Evolutionary conservation across 2,797 vertebrate species (phyloP), one percentile per base, ranked within the genome.

Genomic region (Diceros bicornis): DNA sequence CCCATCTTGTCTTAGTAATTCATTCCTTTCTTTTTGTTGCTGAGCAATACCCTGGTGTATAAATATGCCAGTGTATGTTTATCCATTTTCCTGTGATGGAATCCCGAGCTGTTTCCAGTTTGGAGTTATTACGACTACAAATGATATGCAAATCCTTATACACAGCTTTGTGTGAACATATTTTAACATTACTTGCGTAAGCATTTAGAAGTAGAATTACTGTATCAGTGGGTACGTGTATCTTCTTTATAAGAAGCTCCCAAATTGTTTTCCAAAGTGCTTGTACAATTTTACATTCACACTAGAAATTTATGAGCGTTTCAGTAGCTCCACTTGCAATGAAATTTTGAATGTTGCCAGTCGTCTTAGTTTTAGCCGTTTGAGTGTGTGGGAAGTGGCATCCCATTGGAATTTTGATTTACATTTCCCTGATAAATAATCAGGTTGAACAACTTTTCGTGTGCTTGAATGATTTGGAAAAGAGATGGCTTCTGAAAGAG

Each of bases 351-450:
- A 66, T 77, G 50, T 52, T 62, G 47, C 27, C 16, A 41, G 23
- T 93, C 20, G 77, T 86, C 34, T n/a, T 55, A 72, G 75, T 69
- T 77, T 90, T 47, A 87, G 32, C 25, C 72, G 87, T 50, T 59
- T 1, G 16, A 91, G 47, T 62, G 16, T 81, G 20, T 62, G 34
- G 23, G 2, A 91, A 83, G 32, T 5, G 32, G 12, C 37, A 90
- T 55, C 72, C 50, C n/a, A 61, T 0, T 34, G 16, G 55, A 37
- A 23, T 57, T 90, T 90, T 85, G 32, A 74, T 83, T 72, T 89
- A 55, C 79, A 89, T 78, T 89, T 95, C 21, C 29, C 32, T 85
- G 57, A 68, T 62, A 89, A 72, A 84, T 50, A 85, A 61, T 72
- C 50, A 85, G 23, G 41, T 66, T 72, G 57, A 89, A 37, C 29